Conservation (phyloP, 1,140 invertebrate genomes). For the Anastrepha obliqua region DNA sequence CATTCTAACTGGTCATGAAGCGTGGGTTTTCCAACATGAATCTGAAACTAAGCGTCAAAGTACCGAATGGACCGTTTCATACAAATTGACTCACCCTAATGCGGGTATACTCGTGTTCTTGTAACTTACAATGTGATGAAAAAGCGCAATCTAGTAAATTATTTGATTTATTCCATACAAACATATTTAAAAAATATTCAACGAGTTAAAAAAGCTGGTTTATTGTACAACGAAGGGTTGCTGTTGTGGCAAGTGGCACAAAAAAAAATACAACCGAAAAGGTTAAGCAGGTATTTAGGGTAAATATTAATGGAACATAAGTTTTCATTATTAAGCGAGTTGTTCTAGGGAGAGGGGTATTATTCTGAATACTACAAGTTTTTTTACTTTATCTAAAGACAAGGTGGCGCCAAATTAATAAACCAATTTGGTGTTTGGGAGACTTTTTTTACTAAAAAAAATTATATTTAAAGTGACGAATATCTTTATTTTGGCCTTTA, state of each 20-base stretch:
- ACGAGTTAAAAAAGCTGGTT: neutral
- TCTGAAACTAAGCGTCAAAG: too few relatives aligned
- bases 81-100: neutral
- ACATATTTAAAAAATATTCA: neutral
- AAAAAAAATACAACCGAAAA: neutral
- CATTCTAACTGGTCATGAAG: too few relatives aligned
- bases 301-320: neutral
- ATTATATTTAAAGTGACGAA: too few relatives aligned
- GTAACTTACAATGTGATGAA: neutral
- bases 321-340: neutral
- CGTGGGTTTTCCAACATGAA: too few relatives aligned
- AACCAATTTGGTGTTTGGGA: too few relatives aligned
- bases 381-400: too few relatives aligned
- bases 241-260: neutral
- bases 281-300: conserved; percentile 42
- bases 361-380: too few relatives aligned
- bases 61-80: too few relatives aligned
- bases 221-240: neutral
- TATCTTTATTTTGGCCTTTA: too few relatives aligned
- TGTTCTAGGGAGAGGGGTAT: neutral
- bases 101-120: neutral
- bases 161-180: neutral
- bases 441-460: too few relatives aligned
- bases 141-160: conserved; percentile 26
- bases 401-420: too few relatives aligned